phyloP scores from a whole-genome alignment of 2,797 vertebrate genomes.

The Spheniscus humboldti region DNA sequence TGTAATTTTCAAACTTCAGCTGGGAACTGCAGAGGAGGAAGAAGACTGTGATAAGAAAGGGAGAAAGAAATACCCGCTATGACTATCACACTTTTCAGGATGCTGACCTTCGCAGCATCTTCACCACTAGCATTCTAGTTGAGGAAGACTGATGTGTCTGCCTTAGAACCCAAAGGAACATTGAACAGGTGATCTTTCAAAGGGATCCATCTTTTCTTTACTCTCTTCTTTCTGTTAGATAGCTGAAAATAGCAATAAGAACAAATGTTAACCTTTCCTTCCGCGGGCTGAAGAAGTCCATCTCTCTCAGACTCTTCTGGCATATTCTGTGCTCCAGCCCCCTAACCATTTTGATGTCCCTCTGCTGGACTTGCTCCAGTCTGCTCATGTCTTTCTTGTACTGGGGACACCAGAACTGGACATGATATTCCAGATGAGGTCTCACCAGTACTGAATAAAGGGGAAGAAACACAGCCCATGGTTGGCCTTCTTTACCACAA shows the following conservation, averaged over 20 bases:
- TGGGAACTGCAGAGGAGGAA: neutral
- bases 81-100: neutral
- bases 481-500: neutral
- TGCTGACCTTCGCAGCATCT: neutral
- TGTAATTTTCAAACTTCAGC: neutral
- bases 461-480: neutral
- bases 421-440: neutral
- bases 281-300: neutral
- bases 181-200: neutral
- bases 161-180: neutral
- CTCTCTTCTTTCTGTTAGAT: neutral
- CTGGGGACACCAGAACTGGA: neutral
- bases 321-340: neutral
- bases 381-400: neutral
- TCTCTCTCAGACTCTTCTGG: neutral
- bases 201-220: neutral
- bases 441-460: neutral
- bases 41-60: neutral
- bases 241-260: neutral
- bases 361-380: neutral
- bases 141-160: neutral
- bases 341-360: neutral
- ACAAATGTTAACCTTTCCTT: neutral
- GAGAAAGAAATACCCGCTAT: neutral
- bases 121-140: neutral